Percentiles rank a stretch among this genome's conserved stretches.
phyloP scores from a whole-genome alignment of 1,140 invertebrate species.

The Pentalonia nigronervosa region DNA sequence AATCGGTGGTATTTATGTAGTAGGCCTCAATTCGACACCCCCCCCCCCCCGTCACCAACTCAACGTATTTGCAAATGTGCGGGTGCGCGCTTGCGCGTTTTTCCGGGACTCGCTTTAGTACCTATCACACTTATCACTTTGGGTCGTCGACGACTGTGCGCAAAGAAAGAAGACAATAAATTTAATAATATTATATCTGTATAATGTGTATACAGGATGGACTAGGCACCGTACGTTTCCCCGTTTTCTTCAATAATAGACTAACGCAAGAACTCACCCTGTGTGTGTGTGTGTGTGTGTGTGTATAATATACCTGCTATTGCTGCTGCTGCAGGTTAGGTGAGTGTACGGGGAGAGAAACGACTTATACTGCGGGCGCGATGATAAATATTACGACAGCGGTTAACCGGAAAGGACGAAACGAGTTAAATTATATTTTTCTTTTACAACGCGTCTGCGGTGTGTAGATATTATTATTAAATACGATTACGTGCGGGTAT shows the following conservation, averaged over 20 bases:
- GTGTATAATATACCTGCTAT: not conserved
- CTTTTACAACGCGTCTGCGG: not conserved
- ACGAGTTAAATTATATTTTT: conserved; percentile 6
- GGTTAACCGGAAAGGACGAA: not conserved
- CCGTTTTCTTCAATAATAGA: not conserved
- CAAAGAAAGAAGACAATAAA: not conserved
- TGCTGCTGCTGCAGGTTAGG: not conserved
- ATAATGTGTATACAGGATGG: not conserved
- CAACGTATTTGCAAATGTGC: not conserved
- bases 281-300: not conserved
- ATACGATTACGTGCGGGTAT: not conserved
- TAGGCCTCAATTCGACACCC: not conserved
- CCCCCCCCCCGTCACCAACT: not conserved
- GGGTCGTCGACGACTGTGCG: not conserved
- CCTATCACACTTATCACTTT: not conserved
- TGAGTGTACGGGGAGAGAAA: not conserved
- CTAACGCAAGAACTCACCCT: not conserved
- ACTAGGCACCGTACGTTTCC: not conserved
- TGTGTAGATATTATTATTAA: not conserved
- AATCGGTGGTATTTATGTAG: not conserved
- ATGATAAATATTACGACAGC: not conserved
- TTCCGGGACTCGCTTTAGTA: not conserved
- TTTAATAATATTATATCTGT: not conserved
- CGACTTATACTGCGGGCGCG: not conserved
- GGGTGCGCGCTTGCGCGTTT: not conserved